Base-by-base conservation (phyloP, 1,140 invertebrate species). In the Acromyrmex echinatior region DNA sequence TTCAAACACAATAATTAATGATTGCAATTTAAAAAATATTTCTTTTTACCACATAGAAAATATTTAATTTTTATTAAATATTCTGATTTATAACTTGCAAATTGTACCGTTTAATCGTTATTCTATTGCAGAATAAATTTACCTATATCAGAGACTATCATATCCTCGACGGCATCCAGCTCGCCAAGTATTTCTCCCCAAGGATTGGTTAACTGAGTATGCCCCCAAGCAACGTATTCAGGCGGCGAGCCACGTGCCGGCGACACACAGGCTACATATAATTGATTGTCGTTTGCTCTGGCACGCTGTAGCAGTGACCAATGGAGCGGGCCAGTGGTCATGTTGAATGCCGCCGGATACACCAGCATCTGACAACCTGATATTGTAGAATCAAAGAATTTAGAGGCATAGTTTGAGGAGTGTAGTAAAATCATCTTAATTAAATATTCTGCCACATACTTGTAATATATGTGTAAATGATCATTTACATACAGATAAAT, bases 271-370 rank as follows among this genome's bases (percentile, higher is more conserved):
- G 97, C 97, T 35, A 98, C 97, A 95, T 96, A 98, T 31, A 98
- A 95, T 95, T 99, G 98, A 95, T 99, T 98, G 95, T 99, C 99
- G 58, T 98, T 96, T 31, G 99, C 98, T 73, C 99, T 96, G 0
- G 97, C 96, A 63, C 98, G 96, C 86, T 97, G 96, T 4, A 99
- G 95, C 2, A 99, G 94, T 91, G 99, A 98, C 98, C 98, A 99
- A 94, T 99, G 99, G 14, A 98, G 94, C 0, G 98, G 98, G 0
- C 99, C 99, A 0, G 99, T 99, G 14, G 98, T 99, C 97, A 99
- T 98, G 95, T 99, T 99, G 93, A 99, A 99, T 16, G 98, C 98
- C 65, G 97, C 98, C n/a, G 98, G 98, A 95, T 99, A 99, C 12
- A 99, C 95, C 18, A 99, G 94, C 91, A 99, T 95, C 76, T 98